These are phyloP conservation scores for Amphipoea lucens DNA, from an alignment of 2,888 invertebrate species.

Conservation along the genomic window DNA sequence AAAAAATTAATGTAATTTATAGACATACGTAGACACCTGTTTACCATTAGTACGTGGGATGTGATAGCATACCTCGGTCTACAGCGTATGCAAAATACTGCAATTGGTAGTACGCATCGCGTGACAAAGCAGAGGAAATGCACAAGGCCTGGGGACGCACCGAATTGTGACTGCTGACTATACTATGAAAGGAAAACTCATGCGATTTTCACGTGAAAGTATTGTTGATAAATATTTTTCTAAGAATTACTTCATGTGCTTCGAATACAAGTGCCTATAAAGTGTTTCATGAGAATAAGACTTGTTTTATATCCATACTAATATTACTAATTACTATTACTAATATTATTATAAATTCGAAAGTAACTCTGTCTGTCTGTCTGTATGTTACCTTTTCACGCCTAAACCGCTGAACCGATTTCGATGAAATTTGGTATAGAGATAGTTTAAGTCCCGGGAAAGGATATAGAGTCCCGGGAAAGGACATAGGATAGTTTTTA, in stretches of 20 bases:
- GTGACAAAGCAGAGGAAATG: slow-evolving; percentile 70
- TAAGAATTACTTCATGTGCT: background rate
- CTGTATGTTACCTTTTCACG: no score
- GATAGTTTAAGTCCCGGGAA: no score
- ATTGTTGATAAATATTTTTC: background rate
- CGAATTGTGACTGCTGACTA: slow-evolving; percentile 66
- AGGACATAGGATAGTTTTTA: no score
- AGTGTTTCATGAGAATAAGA: background rate
- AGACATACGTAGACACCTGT: no score
- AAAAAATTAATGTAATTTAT: background rate
- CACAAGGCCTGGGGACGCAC: slow-evolving; percentile 70
- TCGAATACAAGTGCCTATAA: background rate
- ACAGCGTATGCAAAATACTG: slow-evolving; percentile 48
- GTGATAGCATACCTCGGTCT: slow-evolving; percentile 24
- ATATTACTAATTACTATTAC: no score
- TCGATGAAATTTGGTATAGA: no score
- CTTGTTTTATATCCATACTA: background rate
- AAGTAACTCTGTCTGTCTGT: no score
- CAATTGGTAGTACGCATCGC: slow-evolving; percentile 58
- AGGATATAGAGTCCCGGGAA: no score
- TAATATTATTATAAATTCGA: no score
- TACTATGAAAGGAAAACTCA: slow-evolving; percentile 56
- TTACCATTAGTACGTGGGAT: background rate
- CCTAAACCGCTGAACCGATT: no score
- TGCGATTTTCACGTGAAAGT: slow-evolving; percentile 21